Percentiles rank a stretch among this genome's conserved stretches.
Conservation (phyloP, 1,140 invertebrate species). For the Drosophila neocordata region DNA sequence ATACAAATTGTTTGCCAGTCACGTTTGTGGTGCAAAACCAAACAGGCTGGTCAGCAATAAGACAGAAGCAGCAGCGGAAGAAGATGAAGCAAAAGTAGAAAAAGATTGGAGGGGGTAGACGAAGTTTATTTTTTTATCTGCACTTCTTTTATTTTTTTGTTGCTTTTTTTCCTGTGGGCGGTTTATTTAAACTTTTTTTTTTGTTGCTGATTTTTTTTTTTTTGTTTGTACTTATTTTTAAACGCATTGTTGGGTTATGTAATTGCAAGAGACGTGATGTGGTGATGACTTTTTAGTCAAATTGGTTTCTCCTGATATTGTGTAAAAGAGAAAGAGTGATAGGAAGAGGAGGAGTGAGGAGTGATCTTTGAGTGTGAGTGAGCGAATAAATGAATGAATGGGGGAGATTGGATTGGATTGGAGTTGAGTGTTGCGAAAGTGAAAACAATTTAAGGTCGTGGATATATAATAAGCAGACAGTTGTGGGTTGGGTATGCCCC, state of each 20-base stretch:
- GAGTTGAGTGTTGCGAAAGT: slow-evolving; percentile 13
- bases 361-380: background rate
- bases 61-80: slow-evolving; percentile 4
- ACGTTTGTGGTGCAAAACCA: slow-evolving; percentile 66
- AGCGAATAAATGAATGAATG: background rate
- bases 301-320: slow-evolving; percentile 13
- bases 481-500: slow-evolving; percentile 7
- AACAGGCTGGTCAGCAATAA: slow-evolving; percentile 12
- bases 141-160: slow-evolving; percentile 52
- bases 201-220: slow-evolving; percentile 6
- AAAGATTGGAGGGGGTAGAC: background rate
- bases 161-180: no score
- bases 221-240: slow-evolving; percentile 18
- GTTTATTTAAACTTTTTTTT: slow-evolving; percentile 61
- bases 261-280: slow-evolving; percentile 16
- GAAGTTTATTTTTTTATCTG: slow-evolving; percentile 47
- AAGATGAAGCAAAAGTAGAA: background rate
- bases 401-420: slow-evolving; percentile 1
- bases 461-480: background rate
- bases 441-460: slow-evolving; percentile 17
- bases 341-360: background rate
- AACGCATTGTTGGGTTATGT: slow-evolving; percentile 14
- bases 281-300: slow-evolving; percentile 11
- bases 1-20: slow-evolving; percentile 71
- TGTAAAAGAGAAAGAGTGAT: slow-evolving; percentile 3